These are phyloP conservation scores for Nestor notabilis DNA, from an alignment of 2,113 vertebrate genomes.

Conservation along the genomic window DNA sequence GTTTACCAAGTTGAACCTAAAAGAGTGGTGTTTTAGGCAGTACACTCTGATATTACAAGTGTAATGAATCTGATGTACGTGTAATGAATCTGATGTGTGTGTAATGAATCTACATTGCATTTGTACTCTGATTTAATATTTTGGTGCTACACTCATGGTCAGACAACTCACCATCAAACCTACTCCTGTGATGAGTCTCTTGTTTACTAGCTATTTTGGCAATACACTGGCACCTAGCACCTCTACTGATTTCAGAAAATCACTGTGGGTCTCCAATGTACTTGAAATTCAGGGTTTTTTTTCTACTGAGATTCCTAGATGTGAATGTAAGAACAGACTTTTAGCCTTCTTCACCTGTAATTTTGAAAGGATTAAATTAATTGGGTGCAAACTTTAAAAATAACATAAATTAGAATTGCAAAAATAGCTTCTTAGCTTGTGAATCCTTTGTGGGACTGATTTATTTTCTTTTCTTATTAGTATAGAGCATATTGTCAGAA, in stretches of 20 bases:
- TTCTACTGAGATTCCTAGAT: background rate
- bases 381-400: background rate
- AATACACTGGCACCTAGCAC: background rate
- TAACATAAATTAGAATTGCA: background rate
- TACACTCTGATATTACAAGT: background rate
- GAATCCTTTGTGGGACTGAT: background rate
- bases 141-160: background rate
- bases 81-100: background rate
- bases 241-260: background rate
- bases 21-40: background rate
- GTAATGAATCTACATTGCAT: background rate
- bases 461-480: background rate
- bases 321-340: background rate
- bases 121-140: background rate
- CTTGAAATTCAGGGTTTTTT: background rate
- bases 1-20: background rate
- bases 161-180: background rate
- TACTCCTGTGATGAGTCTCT: background rate
- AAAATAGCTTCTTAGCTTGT: background rate
- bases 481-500: background rate
- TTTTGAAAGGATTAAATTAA: constrained; percentile 24
- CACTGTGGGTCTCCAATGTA: background rate
- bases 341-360: background rate
- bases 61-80: background rate
- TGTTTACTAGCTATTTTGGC: background rate